Evolutionary conservation across 2,888 invertebrate species (phyloP), one percentile per base, ranked within the genome.

Genomic region (Nyleta sp.): DNA sequence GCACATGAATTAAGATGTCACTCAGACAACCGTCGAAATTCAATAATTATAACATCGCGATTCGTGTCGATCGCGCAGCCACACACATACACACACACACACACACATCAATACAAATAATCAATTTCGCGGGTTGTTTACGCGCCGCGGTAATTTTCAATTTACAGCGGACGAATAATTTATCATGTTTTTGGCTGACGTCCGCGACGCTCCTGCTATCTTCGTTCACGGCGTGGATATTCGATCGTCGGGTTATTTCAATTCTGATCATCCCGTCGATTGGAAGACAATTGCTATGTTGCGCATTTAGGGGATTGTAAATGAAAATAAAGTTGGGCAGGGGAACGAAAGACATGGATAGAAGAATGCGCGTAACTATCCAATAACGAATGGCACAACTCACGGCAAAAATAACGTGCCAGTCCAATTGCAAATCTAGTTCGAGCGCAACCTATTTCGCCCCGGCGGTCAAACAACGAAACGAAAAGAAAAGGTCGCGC

Each of bases 351-450:
- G 50, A 40, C 62, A 59, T 8, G 52, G 31, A 33, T 20, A 28
- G 68, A 59, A 42, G 53, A 48, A 48, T n/a, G 55, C 62, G 48
- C 67, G 70, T 50, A 80, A 67, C 73, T 40, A 68, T 55, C 72
- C 62, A 60, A 64, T 67, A 75, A 74, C 67, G 71, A 71, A 73
- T 68, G 42, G 28, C 59, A 18, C 46, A 38, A 44, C 52, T 55
- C 74, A n/a, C 10, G 50, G 55, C 77, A 78, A 84, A 84, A 83
- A 85, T 84, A 84, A 81, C 80, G 82, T 80, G 80, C 71, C 82
- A 81, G 76, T 81, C 79, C 57, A 71, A 77, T 79, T 42, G 76
- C 71, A 80, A 82, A 84, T 83, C 81, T 76, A 83, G 77, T 82
- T 82, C 68, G 70, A 78, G 73, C 53, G 35, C 68, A 73, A 83